Base-by-base conservation (phyloP, 2,113 vertebrate genomes). In the Junco hyemalis region DNA sequence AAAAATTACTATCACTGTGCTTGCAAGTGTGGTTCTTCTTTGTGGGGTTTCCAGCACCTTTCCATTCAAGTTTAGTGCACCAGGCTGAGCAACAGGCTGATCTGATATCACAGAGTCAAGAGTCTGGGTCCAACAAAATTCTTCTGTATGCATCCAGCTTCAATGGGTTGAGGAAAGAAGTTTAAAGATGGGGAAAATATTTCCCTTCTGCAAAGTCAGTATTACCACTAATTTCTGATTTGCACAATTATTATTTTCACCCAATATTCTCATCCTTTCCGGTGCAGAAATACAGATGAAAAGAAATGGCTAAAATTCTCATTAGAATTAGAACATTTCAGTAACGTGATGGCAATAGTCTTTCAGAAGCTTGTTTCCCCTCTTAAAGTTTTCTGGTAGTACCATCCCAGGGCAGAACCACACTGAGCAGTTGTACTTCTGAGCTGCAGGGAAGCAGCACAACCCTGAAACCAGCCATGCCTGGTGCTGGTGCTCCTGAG, bases 401-500 rank as follows among this genome's bases (percentile, higher is more conserved):
- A 44, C 57, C 26, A 73, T 64, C 51, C 31, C 44, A 63, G 48
- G 33, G 8, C 14, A 70, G 86, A 94, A 22, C 23, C 10, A 18
- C 31, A 19, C 8, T 15, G 35, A 36, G 26, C 70, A 71, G 4
- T 0, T 0, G 2, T 42, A 47, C 9, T 57, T 74, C 36, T 57
- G 36, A 73, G 33, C n/a, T 72, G 21, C 40, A 29, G n/a, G 33
- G 28, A 82, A 86, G 33, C 5, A 76, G 42, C 2, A 4, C 6
- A 81, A 1, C 47, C 42, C 70, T 54, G 45, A 85, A 82, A 74
- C 18, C 20, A 57, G 4, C 22, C 0, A 0, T 47, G 18, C 2
- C 5, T 8, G 1, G 25, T 11, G 20, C 23, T 26, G 16, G 2
- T 35, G 48, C n/a, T 82, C 24, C 47, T 65, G 36, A 53, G 19